Conservation (phyloP, 2,113 vertebrate species). For the Nesogale talazaci region DNA sequence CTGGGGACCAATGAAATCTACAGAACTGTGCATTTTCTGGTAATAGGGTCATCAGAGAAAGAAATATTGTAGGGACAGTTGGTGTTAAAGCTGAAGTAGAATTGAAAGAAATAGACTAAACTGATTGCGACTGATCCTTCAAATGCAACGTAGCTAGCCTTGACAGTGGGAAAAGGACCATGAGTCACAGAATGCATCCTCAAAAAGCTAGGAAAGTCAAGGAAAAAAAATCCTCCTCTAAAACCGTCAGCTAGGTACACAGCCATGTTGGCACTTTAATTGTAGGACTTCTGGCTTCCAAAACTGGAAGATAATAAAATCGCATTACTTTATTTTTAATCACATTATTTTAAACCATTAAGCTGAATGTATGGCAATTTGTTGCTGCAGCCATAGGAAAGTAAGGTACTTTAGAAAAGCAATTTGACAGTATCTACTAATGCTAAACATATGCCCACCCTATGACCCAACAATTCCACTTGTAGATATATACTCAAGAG, state of each 20-base stretch:
- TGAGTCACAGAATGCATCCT: background rate
- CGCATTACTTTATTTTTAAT: background rate
- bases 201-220: background rate
- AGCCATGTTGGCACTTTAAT: background rate
- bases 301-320: constrained; percentile 46
- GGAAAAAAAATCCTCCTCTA: background rate
- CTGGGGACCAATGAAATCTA: background rate
- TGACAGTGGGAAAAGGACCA: background rate
- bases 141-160: background rate
- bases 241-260: background rate
- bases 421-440: background rate
- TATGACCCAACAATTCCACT: constrained; percentile 10
- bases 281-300: constrained; percentile 20
- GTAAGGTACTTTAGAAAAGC: constrained; percentile 41
- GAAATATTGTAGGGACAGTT: background rate
- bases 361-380: background rate
- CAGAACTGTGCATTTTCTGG: background rate
- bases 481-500: background rate
- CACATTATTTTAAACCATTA: constrained; percentile 15
- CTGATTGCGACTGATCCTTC: background rate
- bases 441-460: constrained; percentile 36
- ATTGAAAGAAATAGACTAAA: background rate
- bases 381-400: constrained; percentile 28
- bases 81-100: background rate
- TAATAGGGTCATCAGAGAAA: background rate